phyloP scores from a whole-genome alignment of 2,888 invertebrate species.

The Hypercompe scribonia region DNA sequence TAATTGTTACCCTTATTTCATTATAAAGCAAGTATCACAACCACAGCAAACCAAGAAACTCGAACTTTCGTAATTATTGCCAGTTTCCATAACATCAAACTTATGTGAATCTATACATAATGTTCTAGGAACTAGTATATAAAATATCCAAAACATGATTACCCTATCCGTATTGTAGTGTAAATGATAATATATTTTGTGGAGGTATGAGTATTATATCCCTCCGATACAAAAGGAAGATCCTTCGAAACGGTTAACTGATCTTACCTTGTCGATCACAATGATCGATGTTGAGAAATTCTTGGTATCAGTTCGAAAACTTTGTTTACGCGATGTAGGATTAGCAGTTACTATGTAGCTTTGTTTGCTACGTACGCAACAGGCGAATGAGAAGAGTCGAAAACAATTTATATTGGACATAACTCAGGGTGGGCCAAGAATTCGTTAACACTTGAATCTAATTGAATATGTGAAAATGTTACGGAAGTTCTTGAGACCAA shows the following conservation, averaged over 20 bases:
- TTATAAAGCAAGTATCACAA: not conserved
- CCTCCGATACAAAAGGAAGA: not conserved
- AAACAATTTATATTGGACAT: no score
- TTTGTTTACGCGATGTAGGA: no score
- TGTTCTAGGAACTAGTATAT: not conserved
- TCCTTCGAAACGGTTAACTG: not conserved
- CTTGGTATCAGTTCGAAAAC: no score
- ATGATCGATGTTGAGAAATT: not conserved
- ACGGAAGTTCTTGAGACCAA: no score
- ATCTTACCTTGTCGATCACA: not conserved
- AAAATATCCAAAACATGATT: no score
- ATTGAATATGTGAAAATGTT: no score
- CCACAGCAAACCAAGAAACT: not conserved
- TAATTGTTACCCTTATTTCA: not conserved
- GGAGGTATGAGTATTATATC: not conserved
- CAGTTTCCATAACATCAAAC: not conserved
- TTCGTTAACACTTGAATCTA: no score
- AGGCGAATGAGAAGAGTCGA: not conserved
- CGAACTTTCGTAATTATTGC: not conserved
- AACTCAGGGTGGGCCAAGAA: no score
- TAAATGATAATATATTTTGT: not conserved
- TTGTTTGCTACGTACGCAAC: not conserved
- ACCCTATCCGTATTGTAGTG: not conserved
- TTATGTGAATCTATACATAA: not conserved
- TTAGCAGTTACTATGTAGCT: not conserved